Percentiles rank a stretch among this genome's conserved stretches.
Conservation (phyloP, 92 coral and sea anemone genomes). For the Montipora capitata region DNA sequence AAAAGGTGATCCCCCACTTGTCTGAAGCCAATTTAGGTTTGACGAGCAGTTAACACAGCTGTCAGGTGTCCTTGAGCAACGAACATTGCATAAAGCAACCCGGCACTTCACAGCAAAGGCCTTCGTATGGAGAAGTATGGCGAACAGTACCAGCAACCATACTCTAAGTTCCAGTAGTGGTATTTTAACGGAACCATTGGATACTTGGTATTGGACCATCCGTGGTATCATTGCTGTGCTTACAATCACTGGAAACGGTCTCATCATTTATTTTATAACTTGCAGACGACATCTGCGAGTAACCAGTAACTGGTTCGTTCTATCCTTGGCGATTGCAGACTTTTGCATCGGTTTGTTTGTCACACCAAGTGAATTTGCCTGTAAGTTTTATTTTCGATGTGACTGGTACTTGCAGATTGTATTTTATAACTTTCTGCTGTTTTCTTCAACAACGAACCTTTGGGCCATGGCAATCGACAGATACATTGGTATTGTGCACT, state of each 20-base stretch:
- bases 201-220: constrained; percentile 60
- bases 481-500: constrained; percentile 80
- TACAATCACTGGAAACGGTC: constrained; percentile 69
- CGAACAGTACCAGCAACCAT: background rate
- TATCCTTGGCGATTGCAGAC: constrained; percentile 79
- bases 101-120: too few species aligned
- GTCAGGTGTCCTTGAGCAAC: too few species aligned
- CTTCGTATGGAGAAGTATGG: too few species aligned
- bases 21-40: too few species aligned
- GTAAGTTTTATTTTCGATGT: constrained; percentile 57
- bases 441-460: constrained; percentile 77
- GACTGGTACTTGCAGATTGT: constrained; percentile 42
- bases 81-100: too few species aligned
- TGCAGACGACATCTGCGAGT: constrained; percentile 63
- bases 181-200: constrained; percentile 1
- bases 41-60: too few species aligned
- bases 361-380: constrained; percentile 63
- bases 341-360: constrained; percentile 72
- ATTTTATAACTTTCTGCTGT: constrained; percentile 79
- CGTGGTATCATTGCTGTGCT: constrained; percentile 61
- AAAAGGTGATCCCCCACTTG: too few species aligned
- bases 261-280: constrained; percentile 69
- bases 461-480: constrained; percentile 88
- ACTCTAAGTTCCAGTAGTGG: background rate
- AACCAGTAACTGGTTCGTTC: constrained; percentile 80